Base-by-base conservation (phyloP, 1,140 invertebrate genomes). In the Drosophila parabipectinata region DNA sequence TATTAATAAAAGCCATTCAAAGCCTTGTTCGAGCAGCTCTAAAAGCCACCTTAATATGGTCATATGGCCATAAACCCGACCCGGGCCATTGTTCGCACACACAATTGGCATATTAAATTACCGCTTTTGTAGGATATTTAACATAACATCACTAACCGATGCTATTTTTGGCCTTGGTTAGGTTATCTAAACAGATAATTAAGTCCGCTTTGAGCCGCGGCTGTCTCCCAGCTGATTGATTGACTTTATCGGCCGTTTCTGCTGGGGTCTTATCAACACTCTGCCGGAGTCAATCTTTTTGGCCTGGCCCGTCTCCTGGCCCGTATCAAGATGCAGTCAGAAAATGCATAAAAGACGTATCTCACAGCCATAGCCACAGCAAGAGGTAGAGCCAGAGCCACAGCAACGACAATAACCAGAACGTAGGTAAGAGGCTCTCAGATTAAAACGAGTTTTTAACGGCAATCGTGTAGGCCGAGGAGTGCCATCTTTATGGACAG, bases 161-260 rank as follows among this genome's bases (percentile, higher is more conserved):
- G 64, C 71, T 72, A 82, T 83, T 83, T 79, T 59, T 72, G 82
- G 82, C 59, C 74, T 59, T 26, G 32, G 71, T n/a, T 37, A n/a
- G 58, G 39, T 69, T 66, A 72, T 73, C 60, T 57, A 74, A 75
- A 56, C 72, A 85, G 73, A 87, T 87, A 84, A 84, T 84, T 84
- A 84, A 84, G 81, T 84, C 81, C 79, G 67, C 57, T 77, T 67
- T 75, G 62, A 87, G 78, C 66, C 76, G 79, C 72, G 60, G 75
- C 73, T 76, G 82, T 84, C 82, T 81, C 48, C 48, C 71, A 77
- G 69, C 73, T 81, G 81, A 84, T 84, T 84, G 81, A 84, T 84
- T 84, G 81, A 84, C 81, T 84, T 84, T 84, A 84, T 84, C 81
- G 72, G 47, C 39, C 55, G 68, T 28, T 67, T 34, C 71, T 53